Base-by-base conservation (phyloP, 2,113 vertebrate genomes). In the Sorex fumeus region DNA sequence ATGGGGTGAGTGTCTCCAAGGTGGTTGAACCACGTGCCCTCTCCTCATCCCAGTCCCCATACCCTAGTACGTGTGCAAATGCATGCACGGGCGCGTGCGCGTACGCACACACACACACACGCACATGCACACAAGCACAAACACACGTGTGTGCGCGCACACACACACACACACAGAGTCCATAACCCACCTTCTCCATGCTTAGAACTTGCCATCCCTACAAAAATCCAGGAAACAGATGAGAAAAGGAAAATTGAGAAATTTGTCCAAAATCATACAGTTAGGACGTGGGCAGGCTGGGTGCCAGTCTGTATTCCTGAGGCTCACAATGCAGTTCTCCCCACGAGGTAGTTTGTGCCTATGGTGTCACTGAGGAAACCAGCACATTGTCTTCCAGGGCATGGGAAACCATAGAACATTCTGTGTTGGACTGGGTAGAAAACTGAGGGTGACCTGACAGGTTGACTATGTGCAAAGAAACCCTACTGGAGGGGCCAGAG, bases 1-100 rank as follows among this genome's bases (percentile, higher is more conserved):
- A 81, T 10, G 77, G 81, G 96, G 95, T 6, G 80, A 95, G 95
- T 89, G 94, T 96, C 47, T 96, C 79, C 87, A 87, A 88, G 69
- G 53, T 93, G 83, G 71, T 69, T 40, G 18, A 45, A 60, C 85
- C 75, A 71, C 16, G 86, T 75, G 34, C 62, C 76, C 88, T 71
- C 45, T 53, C 85, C n/a, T 85, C 23, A 53, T 60, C 15, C 40
- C 64, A 1, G 30, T 45, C 36, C 32, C 12, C 2, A 0, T n/a
- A 21, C 34, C 10, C 10, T 57, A 12, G 43, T 67, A 25, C 3
- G 6, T 69, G 28, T 15, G 16, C 7, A 30, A 16, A 6, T 11
- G 11, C 23, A 32, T 10, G 11, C 3, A 11, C 1, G 15, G 12
- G 4, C 19, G 45, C 30, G 34, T 28, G 28, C 13, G 23, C 60